Conservation (phyloP, 1,140 invertebrate genomes). For the Diabrotica virgifera region DNA sequence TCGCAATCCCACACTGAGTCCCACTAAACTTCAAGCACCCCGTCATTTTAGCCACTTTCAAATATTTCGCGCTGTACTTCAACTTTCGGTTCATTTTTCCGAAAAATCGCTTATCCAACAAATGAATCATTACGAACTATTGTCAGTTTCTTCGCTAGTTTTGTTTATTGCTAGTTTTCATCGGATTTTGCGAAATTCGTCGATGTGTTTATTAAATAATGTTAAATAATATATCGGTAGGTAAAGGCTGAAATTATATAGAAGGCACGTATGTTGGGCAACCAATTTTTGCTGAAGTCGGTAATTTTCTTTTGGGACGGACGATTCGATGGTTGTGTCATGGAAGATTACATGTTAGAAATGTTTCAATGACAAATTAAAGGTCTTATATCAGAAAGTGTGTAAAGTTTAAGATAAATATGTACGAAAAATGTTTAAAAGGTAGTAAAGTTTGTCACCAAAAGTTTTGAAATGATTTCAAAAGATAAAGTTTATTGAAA, state of each 20-base stretch:
- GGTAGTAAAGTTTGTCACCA: no score
- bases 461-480: no score
- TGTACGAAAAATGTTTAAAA: no score
- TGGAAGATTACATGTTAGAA: no score
- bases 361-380: no score
- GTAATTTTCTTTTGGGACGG: no score
- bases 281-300: not conserved
- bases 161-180: slow-evolving; percentile 7
- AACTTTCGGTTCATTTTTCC: slow-evolving; percentile 14
- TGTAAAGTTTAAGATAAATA: no score
- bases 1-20: slow-evolving; percentile 6
- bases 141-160: not conserved
- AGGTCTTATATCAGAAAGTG: no score
- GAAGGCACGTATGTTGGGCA: not conserved
- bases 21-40: slow-evolving; percentile 33
- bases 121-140: slow-evolving; percentile 3
- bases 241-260: not conserved
- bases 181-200: slow-evolving; percentile 14
- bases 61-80: slow-evolving; percentile 27
- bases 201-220: slow-evolving; percentile 15
- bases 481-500: no score
- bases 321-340: no score
- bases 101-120: not conserved
- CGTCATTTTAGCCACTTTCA: slow-evolving; percentile 30
- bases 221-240: slow-evolving; percentile 1